These are phyloP conservation scores for Conus betulinus DNA, from an alignment of 1,140 invertebrate species.

Conservation along the genomic window DNA sequence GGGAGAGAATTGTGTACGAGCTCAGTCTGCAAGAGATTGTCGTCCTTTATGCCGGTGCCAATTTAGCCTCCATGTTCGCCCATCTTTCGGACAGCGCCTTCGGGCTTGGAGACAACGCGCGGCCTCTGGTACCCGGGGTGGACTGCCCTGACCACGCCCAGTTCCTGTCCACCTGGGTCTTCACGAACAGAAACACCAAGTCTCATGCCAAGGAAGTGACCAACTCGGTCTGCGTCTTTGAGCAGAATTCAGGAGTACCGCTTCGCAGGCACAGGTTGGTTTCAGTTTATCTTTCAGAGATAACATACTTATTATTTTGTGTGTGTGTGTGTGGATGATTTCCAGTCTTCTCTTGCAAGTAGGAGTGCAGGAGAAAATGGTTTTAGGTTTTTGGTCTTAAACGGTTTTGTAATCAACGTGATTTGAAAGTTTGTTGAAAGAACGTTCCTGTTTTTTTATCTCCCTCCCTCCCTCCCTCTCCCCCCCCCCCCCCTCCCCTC, in stretches of 20 bases:
- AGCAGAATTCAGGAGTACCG: constrained; percentile 54
- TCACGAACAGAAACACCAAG: not conserved
- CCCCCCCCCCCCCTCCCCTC: not conserved
- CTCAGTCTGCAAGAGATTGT: constrained; percentile 59
- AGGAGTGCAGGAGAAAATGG: too few species aligned
- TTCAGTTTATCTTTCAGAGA: too few species aligned
- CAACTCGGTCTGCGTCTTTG: constrained; percentile 63
- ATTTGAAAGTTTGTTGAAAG: too few species aligned
- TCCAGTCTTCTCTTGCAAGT: too few species aligned
- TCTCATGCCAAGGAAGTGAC: constrained; percentile 45
- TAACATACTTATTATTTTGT: not conserved
- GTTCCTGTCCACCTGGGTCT: constrained; percentile 44
- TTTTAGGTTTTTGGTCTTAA: not conserved
- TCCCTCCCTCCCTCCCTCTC: constrained; percentile 15
- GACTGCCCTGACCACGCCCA: constrained; percentile 68
- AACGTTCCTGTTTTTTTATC: not conserved
- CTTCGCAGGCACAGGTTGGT: constrained; percentile 48
- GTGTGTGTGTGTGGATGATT: not conserved
- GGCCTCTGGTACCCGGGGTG: constrained; percentile 58
- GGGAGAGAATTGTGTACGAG: constrained; percentile 56
- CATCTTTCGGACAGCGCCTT: constrained; percentile 62
- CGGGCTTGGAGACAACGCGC: constrained; percentile 51
- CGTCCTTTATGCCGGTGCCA: constrained; percentile 54
- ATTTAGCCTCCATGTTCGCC: constrained; percentile 47
- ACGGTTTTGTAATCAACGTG: too few species aligned